Percentiles rank a stretch among this genome's conserved stretches.
phyloP scores from a whole-genome alignment of 1,140 invertebrate genomes.

The Penaeus japonicus region DNA sequence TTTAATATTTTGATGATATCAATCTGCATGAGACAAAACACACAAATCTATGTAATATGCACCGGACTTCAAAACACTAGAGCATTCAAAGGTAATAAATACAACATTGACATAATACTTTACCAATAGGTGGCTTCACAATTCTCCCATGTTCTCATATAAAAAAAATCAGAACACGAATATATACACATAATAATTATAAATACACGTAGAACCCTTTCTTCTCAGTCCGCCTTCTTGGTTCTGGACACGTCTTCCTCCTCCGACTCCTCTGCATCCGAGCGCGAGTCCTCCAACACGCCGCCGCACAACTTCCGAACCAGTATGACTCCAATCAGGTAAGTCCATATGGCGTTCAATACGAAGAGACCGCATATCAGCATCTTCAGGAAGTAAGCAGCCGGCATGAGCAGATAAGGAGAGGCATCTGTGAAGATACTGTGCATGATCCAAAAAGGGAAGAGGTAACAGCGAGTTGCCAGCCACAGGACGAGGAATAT shows the following conservation, averaged over 20 bases:
- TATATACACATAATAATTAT: background rate
- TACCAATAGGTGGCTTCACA: no score
- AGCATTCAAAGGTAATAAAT: no score
- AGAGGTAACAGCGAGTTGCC: slow-evolving; percentile 82
- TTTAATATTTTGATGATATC: no score
- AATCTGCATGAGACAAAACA: no score
- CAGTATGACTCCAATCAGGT: slow-evolving; percentile 18
- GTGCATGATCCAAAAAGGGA: slow-evolving; percentile 82
- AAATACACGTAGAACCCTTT: background rate
- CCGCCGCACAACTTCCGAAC: slow-evolving; percentile 14
- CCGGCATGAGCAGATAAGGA: slow-evolving; percentile 85
- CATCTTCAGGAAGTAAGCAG: slow-evolving; percentile 79
- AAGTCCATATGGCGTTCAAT: slow-evolving; percentile 31
- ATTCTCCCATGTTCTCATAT: background rate
- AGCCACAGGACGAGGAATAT: slow-evolving; percentile 91
- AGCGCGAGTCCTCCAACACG: slow-evolving; percentile 20
- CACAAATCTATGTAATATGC: no score
- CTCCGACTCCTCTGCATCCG: background rate
- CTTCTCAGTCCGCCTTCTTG: background rate
- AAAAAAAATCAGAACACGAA: background rate
- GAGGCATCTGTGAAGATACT: slow-evolving; percentile 86
- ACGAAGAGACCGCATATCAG: slow-evolving; percentile 13
- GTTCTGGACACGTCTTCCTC: background rate
- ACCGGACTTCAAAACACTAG: no score
- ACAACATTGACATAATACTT: no score